Evolutionary conservation across 2,888 invertebrate species (phyloP).

Genomic region (Drosophila mettleri): DNA sequence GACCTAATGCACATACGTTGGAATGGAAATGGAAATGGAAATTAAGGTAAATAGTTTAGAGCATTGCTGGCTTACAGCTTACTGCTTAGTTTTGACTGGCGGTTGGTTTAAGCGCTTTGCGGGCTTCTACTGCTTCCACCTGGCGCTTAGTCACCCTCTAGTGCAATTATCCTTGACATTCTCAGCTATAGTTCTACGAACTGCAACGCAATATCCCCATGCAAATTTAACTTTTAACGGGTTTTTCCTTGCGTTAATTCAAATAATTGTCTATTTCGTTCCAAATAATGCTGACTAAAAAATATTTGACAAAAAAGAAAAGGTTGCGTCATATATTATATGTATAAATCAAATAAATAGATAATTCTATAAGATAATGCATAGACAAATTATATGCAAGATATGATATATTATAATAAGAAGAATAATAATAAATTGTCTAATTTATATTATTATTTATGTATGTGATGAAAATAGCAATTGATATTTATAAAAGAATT

Average conservation of each 20-base stretch:
- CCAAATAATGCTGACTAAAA: neutral
- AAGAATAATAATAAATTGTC: neutral
- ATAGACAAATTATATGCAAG: neutral
- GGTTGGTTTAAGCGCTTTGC: constrained; percentile 16
- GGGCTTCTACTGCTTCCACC: constrained; percentile 38
- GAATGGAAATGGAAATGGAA: constrained; percentile 47
- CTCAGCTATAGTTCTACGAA: constrained; percentile 51
- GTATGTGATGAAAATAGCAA: no score
- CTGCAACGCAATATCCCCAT: constrained; percentile 32
- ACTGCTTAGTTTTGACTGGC: constrained; percentile 27
- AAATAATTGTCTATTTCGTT: constrained; percentile 39
- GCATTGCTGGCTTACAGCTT: constrained; percentile 48
- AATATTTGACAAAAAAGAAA: neutral
- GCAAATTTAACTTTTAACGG: constrained; percentile 57
- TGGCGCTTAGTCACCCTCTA: constrained; percentile 60
- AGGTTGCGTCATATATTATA: neutral
- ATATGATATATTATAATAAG: neutral
- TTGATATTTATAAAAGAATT: no score
- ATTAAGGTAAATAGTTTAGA: constrained; percentile 55
- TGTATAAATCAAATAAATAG: neutral
- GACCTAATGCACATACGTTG: constrained; percentile 41
- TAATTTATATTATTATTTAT: no score
- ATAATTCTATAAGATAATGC: neutral
- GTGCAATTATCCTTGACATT: constrained; percentile 61
- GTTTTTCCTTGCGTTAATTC: constrained; percentile 13